phyloP scores from a whole-genome alignment of 2,888 invertebrate species.

The Lamellibrachia columna region DNA sequence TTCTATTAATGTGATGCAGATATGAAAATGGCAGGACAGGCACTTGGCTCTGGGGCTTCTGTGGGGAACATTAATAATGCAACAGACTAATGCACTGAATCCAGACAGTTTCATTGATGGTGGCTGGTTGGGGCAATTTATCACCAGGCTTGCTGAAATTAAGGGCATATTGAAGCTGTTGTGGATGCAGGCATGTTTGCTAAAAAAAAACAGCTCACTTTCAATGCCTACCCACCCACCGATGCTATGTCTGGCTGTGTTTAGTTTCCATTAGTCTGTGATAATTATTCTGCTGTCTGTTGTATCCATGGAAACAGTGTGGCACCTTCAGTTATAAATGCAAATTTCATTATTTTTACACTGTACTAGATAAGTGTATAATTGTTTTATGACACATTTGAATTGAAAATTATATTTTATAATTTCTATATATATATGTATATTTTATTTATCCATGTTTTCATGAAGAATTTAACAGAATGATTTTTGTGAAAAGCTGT shows the following conservation, averaged over 20 bases:
- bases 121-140: background rate
- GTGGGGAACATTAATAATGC: background rate
- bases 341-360: too few species aligned
- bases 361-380: too few species aligned
- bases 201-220: background rate
- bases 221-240: background rate
- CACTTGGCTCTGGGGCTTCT: background rate
- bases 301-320: background rate
- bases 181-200: background rate
- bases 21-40: background rate
- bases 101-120: background rate
- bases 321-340: background rate
- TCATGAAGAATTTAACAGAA: background rate
- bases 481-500: background rate
- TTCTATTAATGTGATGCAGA: conserved; percentile 7
- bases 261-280: background rate
- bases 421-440: background rate
- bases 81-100: background rate
- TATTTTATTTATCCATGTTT: background rate
- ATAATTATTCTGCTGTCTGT: background rate
- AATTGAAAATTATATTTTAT: background rate
- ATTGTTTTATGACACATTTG: too few species aligned
- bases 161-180: background rate
- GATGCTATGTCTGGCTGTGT: background rate
- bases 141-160: background rate